Evolutionary conservation across 2,113 vertebrate species (phyloP).

Genomic region (Hyaena hyaena): DNA sequence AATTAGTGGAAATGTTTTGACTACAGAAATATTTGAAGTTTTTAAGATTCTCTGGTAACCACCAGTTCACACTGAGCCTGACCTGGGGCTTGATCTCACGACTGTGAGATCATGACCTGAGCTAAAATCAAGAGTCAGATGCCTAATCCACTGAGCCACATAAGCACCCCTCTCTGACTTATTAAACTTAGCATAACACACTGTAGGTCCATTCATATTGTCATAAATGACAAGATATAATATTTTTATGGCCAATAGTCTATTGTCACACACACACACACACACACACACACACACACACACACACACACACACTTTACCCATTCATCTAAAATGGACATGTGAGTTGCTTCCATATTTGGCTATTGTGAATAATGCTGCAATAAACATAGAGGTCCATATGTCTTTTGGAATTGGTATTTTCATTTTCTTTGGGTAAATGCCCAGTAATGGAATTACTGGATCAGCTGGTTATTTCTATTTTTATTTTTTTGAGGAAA

Average conservation of each 20-base stretch:
- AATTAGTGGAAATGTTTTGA: background rate
- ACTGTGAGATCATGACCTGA: too few species aligned
- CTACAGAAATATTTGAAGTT: background rate
- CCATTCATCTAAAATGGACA: background rate
- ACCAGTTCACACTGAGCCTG: background rate
- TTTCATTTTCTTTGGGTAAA: background rate
- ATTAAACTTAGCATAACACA: background rate
- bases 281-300: background rate
- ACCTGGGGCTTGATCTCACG: too few species aligned
- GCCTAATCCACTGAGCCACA: too few species aligned
- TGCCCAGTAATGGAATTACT: background rate
- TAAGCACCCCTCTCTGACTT: background rate
- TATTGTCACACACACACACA: background rate
- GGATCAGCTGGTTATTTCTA: background rate
- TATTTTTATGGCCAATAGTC: background rate
- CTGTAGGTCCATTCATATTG: background rate
- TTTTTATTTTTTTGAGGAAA: background rate
- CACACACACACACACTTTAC: background rate
- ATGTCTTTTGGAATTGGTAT: background rate
- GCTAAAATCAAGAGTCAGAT: too few species aligned
- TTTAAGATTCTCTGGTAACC: background rate
- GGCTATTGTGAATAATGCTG: background rate
- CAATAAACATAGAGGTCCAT: background rate
- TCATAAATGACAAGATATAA: background rate
- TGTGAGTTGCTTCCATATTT: background rate